phyloP scores from a whole-genome alignment of 2,113 vertebrate genomes.

The Forbesichthys papilliferus region DNA sequence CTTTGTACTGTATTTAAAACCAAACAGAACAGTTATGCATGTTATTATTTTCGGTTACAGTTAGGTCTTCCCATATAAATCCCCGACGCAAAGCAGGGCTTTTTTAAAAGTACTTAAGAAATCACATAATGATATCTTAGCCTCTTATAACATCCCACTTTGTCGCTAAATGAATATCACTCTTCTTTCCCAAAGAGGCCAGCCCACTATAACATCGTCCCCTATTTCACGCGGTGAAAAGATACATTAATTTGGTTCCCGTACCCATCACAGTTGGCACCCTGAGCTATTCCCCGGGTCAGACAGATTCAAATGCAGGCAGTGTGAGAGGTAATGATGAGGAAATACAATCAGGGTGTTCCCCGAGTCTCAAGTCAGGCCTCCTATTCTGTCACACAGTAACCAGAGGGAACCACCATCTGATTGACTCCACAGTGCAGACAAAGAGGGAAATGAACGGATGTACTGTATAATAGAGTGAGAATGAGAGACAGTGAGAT shows the following conservation, averaged over 20 bases:
- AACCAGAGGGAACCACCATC: neutral
- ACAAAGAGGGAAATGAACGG: neutral
- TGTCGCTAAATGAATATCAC: neutral
- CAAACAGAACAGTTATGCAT: no score
- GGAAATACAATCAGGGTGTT: conserved; percentile 15
- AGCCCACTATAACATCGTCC: neutral
- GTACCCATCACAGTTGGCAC: no score
- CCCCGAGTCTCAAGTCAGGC: conserved; percentile 6
- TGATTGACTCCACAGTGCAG: conserved; percentile 22
- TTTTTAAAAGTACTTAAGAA: no score
- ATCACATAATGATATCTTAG: neutral
- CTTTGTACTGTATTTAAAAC: no score
- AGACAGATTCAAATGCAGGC: neutral
- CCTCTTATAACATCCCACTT: neutral
- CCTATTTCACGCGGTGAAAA: neutral
- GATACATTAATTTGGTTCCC: neutral
- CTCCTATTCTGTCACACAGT: conserved; percentile 7
- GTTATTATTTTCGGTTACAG: neutral
- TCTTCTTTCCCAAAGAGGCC: neutral
- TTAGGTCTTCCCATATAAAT: no score
- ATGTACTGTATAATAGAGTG: conserved; percentile 6
- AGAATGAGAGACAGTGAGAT: neutral
- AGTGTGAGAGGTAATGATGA: conserved; percentile 7
- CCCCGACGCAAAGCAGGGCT: neutral
- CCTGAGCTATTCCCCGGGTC: no score